Base-by-base conservation (phyloP, 2,113 vertebrate genomes). In the Coregonus clupeaformis region DNA sequence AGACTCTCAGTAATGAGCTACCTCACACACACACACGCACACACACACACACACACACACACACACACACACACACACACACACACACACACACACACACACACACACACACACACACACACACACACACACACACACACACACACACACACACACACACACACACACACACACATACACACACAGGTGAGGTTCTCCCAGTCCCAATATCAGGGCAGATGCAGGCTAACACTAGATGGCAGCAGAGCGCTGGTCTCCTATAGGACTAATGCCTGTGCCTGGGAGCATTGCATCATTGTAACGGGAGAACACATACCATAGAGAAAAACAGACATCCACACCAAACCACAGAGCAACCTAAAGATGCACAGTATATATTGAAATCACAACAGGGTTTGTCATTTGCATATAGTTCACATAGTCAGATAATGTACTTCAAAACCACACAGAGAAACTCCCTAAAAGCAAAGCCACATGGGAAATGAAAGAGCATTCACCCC, bases 251-350 rank as follows among this genome's bases (percentile, higher is more conserved):
- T 32, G 29, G 66, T 42, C 63, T 65, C 22, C 13, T 18, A 18
- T 16, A 65, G 12, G 25, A 22, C 22, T 14, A 30, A 27, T 29
- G 4, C 16, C 49, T 52, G 49, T 42, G 36, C 36, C 60, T 12
- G 25, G 12, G 68, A 86, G 85, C 83, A 88, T 84, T 85, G 82
- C 89, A 89, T 83, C 12, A 16, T 52, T 52, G 75, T 90, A 85
- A 89, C 86, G 87, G 25, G 29, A 30, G 63, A 65, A 65, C 63
- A 90, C 85, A 91, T 86, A 86, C 86, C 89, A 84, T 85, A 90
- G 85, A 6, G 79, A 80, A 88, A 84, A 84, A 83, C 85, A 88
- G 87, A 89, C 84, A 85, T 88, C 65, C 85, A 87, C 87, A 83
- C 86, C 85, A 75, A 76, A 85, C 90, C 89, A 18, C 87, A 80